Percentiles rank a stretch among this genome's conserved stretches.
phyloP scores from a whole-genome alignment of 2,888 invertebrate species.

The Glaucopsyche alexis region DNA sequence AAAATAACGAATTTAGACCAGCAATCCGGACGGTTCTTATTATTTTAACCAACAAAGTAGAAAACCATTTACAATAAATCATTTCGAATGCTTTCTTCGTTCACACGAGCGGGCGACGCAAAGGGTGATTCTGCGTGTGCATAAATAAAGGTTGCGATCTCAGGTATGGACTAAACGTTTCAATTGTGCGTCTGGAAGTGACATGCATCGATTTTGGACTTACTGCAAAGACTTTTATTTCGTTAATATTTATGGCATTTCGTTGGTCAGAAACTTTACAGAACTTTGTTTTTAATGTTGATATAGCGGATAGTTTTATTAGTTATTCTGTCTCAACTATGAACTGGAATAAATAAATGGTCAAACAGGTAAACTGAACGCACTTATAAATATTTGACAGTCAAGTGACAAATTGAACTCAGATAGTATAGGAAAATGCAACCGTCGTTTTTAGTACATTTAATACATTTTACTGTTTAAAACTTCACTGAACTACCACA shows the following conservation, averaged over 20 bases:
- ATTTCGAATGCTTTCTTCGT: slow-evolving; percentile 79
- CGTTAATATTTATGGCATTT: neutral
- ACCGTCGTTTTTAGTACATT: too few relatives aligned
- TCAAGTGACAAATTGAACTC: too few relatives aligned
- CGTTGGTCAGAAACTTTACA: neutral
- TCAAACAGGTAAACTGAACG: too few relatives aligned
- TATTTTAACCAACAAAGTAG: slow-evolving; percentile 81
- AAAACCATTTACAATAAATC: slow-evolving; percentile 81
- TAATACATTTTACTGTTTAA: too few relatives aligned
- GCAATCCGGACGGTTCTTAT: slow-evolving; percentile 68
- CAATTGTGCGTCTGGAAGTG: slow-evolving; percentile 36
- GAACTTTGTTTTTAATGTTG: neutral
- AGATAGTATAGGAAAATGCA: too few relatives aligned
- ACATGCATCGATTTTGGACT: neutral
- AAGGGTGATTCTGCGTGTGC: slow-evolving; percentile 79
- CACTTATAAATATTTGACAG: too few relatives aligned
- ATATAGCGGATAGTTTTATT: too few relatives aligned
- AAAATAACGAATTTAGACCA: slow-evolving; percentile 75
- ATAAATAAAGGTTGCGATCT: slow-evolving; percentile 77
- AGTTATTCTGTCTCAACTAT: too few relatives aligned
- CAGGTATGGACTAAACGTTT: slow-evolving; percentile 57
- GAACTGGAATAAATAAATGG: too few relatives aligned
- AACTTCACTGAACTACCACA: too few relatives aligned
- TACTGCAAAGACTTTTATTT: neutral
- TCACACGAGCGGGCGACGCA: slow-evolving; percentile 76